Conservation (phyloP, 2,113 vertebrate species). For the Bujurquina vittata region DNA sequence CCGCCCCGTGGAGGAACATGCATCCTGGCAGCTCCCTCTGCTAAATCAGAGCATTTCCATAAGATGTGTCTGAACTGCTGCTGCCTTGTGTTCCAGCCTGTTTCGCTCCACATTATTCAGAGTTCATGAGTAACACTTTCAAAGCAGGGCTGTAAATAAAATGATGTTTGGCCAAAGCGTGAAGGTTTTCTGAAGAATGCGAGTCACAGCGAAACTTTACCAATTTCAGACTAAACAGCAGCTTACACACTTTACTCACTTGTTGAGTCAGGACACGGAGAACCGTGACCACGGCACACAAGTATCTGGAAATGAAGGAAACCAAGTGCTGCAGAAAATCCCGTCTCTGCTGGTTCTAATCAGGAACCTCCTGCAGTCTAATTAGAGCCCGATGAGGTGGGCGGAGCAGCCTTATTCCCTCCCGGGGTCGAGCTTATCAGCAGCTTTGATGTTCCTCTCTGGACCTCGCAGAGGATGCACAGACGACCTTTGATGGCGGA, state of each 20-base stretch:
- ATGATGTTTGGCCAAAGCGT: too few species aligned
- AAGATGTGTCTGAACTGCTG: not conserved
- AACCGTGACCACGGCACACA: not conserved
- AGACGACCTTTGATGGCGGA: slow-evolving; percentile 1
- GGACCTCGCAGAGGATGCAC: not conserved
- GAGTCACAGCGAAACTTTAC: not conserved
- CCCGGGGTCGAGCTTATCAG: not conserved
- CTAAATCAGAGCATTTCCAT: not conserved
- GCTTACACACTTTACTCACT: not conserved
- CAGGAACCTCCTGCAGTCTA: not conserved
- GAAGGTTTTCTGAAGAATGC: not conserved
- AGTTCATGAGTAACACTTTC: not conserved
- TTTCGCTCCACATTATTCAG: too few species aligned
- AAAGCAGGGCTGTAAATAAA: not conserved
- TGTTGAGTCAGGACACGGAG: not conserved
- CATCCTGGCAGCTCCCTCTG: not conserved
- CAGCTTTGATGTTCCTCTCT: not conserved
- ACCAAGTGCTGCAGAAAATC: not conserved
- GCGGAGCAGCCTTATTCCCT: not conserved
- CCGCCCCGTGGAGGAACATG: not conserved
- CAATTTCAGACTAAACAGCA: not conserved
- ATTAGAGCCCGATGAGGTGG: not conserved
- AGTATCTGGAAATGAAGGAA: slow-evolving; percentile 5
- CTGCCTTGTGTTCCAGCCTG: too few species aligned
- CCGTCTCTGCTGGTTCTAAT: not conserved